Evolutionary conservation across 2,113 vertebrate genomes (phyloP).

Genomic region (Recurvirostra avosetta): DNA sequence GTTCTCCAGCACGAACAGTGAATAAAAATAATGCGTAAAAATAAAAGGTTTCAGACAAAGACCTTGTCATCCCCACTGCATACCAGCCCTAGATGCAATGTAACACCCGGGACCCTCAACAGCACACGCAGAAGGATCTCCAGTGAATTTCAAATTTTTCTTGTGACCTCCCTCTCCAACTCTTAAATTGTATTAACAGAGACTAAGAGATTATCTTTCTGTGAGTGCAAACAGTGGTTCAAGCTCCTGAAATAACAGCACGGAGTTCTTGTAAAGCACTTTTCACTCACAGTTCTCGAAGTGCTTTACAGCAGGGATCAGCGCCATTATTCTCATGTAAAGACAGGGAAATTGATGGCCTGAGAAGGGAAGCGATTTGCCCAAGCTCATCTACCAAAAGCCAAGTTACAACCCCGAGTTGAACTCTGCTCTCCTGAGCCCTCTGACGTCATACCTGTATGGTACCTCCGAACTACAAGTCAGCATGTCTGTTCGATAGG

Average conservation of each 20-base stretch:
- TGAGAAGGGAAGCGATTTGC: not conserved
- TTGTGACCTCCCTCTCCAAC: not conserved
- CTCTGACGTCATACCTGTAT: not conserved
- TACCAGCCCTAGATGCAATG: not conserved
- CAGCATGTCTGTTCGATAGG: fast-evolving
- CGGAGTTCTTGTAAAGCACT: not conserved
- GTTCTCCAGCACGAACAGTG: not conserved
- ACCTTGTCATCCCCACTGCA: not conserved
- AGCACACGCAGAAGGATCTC: not conserved
- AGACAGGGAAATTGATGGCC: not conserved
- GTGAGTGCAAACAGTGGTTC: not conserved
- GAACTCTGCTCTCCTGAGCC: not conserved
- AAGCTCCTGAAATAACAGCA: not conserved
- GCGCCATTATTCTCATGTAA: not conserved
- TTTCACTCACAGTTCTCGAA: not conserved
- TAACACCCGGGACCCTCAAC: not conserved
- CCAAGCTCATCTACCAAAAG: not conserved
- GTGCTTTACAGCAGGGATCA: not conserved
- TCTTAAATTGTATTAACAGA: not conserved
- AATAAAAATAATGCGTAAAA: not conserved
- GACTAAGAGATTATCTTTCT: not conserved
- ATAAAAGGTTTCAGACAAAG: not conserved
- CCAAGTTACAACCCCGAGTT: not conserved
- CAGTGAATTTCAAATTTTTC: not conserved
- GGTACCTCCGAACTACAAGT: not conserved